Evolutionary conservation across 2,113 vertebrate genomes (phyloP).

Genomic region (Colinus virginianus): DNA sequence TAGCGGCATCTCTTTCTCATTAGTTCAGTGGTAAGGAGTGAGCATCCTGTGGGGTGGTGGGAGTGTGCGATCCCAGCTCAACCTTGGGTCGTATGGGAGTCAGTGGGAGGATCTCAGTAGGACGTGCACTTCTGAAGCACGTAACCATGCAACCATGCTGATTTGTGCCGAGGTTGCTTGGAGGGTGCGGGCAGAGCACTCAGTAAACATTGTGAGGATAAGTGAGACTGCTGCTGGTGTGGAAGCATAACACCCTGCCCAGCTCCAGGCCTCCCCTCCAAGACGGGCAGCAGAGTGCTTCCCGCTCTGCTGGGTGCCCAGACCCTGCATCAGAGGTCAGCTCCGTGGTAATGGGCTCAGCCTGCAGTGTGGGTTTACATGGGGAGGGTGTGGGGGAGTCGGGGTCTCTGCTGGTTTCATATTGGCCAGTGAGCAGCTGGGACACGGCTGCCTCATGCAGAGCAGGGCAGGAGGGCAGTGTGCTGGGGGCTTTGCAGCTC

Average conservation of each 20-base stretch:
- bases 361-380: background rate
- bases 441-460: background rate
- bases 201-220: fast-evolving
- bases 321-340: background rate
- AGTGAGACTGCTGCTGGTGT: background rate
- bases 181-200: background rate
- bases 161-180: background rate
- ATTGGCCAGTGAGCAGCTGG: background rate
- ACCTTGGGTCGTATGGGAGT: background rate
- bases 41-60: background rate
- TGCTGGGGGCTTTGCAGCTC: background rate
- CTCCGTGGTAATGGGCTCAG: background rate
- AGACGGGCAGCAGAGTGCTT: too few relatives aligned
- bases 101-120: background rate
- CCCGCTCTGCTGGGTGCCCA: background rate
- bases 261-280: background rate
- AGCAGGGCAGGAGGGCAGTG: background rate
- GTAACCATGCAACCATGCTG: background rate
- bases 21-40: fast-evolving
- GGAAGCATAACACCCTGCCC: background rate
- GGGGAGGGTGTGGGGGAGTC: background rate
- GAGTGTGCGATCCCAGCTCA: fast-evolving
- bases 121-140: background rate
- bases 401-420: background rate
- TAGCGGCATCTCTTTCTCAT: background rate